phyloP scores from a whole-genome alignment of 1,140 invertebrate species.

The Lerema accius region DNA sequence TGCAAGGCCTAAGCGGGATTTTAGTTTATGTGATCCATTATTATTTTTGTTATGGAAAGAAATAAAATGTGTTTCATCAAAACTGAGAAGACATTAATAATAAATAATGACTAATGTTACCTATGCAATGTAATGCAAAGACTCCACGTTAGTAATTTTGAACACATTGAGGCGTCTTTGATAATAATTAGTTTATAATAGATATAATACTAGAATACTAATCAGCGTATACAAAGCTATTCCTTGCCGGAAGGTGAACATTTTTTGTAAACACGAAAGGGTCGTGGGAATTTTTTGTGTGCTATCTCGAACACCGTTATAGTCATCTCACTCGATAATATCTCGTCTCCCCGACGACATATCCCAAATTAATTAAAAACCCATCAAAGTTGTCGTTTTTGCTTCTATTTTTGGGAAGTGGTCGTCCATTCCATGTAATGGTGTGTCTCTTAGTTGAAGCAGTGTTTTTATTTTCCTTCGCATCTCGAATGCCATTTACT shows the following conservation, averaged over 20 bases:
- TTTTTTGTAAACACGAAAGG: slow-evolving; percentile 12
- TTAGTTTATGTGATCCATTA: too few species aligned
- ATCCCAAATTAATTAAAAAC: slow-evolving; percentile 73
- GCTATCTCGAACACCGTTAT: slow-evolving; percentile 47
- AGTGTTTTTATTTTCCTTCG: slow-evolving; percentile 23
- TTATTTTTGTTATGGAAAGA: too few species aligned
- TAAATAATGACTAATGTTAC: too few species aligned
- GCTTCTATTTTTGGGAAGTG: slow-evolving; percentile 31
- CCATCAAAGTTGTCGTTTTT: slow-evolving; percentile 55
- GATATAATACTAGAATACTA: background rate
- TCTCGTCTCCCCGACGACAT: slow-evolving; percentile 32
- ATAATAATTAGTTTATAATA: slow-evolving; percentile 31
- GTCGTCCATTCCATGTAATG: slow-evolving; percentile 36
- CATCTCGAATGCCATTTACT: slow-evolving; percentile 7
- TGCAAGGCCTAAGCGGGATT: too few species aligned
- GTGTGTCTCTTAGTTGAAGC: slow-evolving; percentile 33
- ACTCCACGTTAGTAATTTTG: too few species aligned
- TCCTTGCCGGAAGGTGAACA: background rate
- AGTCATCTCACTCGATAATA: slow-evolving; percentile 36
- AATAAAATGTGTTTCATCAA: too few species aligned
- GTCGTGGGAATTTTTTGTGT: slow-evolving; percentile 37
- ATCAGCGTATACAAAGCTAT: background rate
- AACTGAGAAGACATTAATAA: too few species aligned
- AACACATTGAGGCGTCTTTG: slow-evolving; percentile 32
- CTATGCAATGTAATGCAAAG: too few species aligned